These are phyloP conservation scores for Pseudoatta argentina DNA, from an alignment of 1,140 invertebrate species.

Conservation along the genomic window DNA sequence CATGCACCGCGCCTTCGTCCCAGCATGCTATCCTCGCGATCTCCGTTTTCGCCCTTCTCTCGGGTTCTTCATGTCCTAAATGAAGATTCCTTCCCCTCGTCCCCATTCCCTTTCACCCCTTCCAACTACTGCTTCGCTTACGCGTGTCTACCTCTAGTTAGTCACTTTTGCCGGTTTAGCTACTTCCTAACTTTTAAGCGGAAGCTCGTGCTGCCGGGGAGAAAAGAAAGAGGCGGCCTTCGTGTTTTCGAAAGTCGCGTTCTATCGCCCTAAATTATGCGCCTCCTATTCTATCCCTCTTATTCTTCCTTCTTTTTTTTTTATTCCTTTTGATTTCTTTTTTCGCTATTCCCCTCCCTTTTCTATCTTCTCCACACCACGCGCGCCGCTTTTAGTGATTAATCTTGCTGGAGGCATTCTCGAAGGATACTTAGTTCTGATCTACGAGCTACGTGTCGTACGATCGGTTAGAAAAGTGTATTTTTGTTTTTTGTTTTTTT, in stretches of 20 bases:
- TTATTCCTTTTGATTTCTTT: conserved; percentile 28
- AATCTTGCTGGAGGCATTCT: conserved; percentile 81
- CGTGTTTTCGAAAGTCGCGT: conserved; percentile 79
- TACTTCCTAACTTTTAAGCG: conserved; percentile 79
- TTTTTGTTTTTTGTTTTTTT: conserved; percentile 54
- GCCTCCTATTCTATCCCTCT: conserved; percentile 4
- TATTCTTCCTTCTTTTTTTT: conserved; percentile 3
- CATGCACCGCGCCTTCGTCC: conserved; percentile 67
- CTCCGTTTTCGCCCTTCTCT: not conserved
- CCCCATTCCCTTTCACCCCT: not conserved
- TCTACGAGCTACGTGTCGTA: conserved; percentile 79
- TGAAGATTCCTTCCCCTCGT: conserved; percentile 25
- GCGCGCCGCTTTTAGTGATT: conserved; percentile 77
- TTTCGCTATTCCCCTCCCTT: conserved; percentile 5
- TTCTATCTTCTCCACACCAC: conserved; percentile 38
- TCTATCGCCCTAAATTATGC: conserved; percentile 78
- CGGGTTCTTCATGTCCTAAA: conserved; percentile 66
- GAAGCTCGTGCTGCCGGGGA: conserved; percentile 61
- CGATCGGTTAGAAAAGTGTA: conserved; percentile 29
- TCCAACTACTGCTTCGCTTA: conserved; percentile 60
- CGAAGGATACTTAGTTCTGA: conserved; percentile 83
- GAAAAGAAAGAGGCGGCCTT: conserved; percentile 64
- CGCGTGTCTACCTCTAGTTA: conserved; percentile 82
- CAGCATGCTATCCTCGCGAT: conserved; percentile 6
- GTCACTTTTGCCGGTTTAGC: conserved; percentile 78